These are phyloP conservation scores for Montipora capricornis DNA, from an alignment of 64 coral and sea anemone genomes.

Conservation along the genomic window DNA sequence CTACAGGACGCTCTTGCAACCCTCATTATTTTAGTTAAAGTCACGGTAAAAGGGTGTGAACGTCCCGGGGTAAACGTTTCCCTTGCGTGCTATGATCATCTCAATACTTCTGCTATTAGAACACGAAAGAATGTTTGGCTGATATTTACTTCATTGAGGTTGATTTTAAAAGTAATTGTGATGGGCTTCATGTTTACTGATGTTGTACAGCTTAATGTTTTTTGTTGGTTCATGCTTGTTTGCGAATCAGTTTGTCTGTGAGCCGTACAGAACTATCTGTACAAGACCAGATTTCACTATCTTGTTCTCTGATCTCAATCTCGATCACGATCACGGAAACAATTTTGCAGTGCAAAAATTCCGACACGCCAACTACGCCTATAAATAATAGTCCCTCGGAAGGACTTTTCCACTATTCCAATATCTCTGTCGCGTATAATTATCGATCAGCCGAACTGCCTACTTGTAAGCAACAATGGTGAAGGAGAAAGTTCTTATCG, in stretches of 20 bases:
- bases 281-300: background rate
- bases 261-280: background rate
- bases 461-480: background rate
- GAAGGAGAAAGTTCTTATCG: background rate
- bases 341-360: background rate
- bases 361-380: background rate
- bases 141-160: background rate
- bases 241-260: too few relatives aligned
- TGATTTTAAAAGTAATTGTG: too few relatives aligned
- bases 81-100: background rate
- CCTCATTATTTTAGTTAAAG: background rate
- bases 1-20: too few relatives aligned
- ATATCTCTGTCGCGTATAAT: background rate
- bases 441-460: background rate
- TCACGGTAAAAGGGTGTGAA: background rate
- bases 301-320: background rate
- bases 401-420: background rate
- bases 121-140: background rate
- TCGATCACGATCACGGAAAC: background rate
- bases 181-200: too few relatives aligned
- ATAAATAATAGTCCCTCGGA: background rate
- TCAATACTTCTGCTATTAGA: background rate
- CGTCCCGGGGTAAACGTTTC: background rate
- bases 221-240: too few relatives aligned
- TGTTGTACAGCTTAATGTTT: too few relatives aligned